Evolutionary conservation across 2,797 vertebrate genomes (phyloP).

Genomic region (Allobates femoralis): DNA sequence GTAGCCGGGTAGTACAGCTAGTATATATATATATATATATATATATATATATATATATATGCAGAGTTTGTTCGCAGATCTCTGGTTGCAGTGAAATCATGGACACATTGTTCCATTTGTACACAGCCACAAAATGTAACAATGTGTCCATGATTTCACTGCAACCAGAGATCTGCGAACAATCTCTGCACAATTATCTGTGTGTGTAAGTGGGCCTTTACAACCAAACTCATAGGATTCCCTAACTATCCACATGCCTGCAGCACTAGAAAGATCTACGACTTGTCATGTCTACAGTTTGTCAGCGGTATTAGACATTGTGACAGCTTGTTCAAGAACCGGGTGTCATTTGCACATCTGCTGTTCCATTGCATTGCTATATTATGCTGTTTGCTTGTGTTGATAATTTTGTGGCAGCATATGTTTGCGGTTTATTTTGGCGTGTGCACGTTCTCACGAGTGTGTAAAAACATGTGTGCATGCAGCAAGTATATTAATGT

Average conservation of each 20-base stretch:
- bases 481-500: constrained; percentile 38
- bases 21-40: too few relatives aligned
- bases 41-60: too few relatives aligned
- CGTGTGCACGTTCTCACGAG: constrained; percentile 9
- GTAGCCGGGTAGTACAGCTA: too few relatives aligned
- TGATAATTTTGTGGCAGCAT: constrained; percentile 20
- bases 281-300: constrained; percentile 22
- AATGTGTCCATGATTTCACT: too few relatives aligned
- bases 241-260: neutral
- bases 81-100: too few relatives aligned
- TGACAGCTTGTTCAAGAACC: constrained; percentile 19
- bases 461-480: constrained; percentile 38
- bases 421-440: constrained; percentile 35
- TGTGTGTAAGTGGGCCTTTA: too few relatives aligned
- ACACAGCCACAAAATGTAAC: too few relatives aligned
- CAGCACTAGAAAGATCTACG: neutral
- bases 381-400: neutral
- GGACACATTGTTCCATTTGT: too few relatives aligned
- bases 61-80: too few relatives aligned
- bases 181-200: too few relatives aligned
- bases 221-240: neutral
- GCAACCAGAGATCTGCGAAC: too few relatives aligned
- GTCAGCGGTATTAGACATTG: constrained; percentile 22
- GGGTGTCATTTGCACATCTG: constrained; percentile 36
- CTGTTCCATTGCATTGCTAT: neutral